Evolutionary conservation across 2,797 vertebrate genomes (phyloP).

Genomic region (Sebastes jordani): DNA sequence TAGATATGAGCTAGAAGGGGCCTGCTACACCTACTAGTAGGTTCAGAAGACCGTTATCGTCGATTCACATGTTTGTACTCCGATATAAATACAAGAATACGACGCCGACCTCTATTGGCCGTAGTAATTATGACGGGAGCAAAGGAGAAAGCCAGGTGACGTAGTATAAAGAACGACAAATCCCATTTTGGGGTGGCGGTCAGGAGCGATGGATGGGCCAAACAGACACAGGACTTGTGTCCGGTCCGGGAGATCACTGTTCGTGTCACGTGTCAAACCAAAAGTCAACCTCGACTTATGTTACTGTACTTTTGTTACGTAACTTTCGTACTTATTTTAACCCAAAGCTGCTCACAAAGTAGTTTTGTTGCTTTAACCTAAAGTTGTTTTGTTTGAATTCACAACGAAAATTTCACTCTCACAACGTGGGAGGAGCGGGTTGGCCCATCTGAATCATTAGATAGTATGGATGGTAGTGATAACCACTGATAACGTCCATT

Average conservation of each 20-base stretch:
- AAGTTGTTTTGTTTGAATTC: neutral
- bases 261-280: too few species aligned
- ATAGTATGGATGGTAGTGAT: neutral
- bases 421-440: too few species aligned
- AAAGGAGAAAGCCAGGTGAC: neutral
- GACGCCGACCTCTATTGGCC: neutral
- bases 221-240: neutral
- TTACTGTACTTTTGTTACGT: too few species aligned
- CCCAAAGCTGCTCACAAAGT: neutral
- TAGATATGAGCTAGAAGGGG: neutral
- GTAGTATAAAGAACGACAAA: neutral
- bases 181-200: fast-evolving
- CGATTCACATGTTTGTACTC: neutral
- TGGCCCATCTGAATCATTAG: too few species aligned
- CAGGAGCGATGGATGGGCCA: neutral
- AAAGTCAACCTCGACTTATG: too few species aligned
- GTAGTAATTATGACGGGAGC: neutral
- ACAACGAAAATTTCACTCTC: neutral
- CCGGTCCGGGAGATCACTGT: neutral
- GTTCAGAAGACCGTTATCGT: neutral
- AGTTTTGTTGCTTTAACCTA: neutral
- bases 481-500: neutral
- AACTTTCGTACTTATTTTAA: too few species aligned
- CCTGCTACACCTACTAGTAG: neutral
- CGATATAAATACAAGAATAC: neutral